phyloP scores from a whole-genome alignment of 2,888 invertebrate species.

The Xanthostigma xanthostigma region DNA sequence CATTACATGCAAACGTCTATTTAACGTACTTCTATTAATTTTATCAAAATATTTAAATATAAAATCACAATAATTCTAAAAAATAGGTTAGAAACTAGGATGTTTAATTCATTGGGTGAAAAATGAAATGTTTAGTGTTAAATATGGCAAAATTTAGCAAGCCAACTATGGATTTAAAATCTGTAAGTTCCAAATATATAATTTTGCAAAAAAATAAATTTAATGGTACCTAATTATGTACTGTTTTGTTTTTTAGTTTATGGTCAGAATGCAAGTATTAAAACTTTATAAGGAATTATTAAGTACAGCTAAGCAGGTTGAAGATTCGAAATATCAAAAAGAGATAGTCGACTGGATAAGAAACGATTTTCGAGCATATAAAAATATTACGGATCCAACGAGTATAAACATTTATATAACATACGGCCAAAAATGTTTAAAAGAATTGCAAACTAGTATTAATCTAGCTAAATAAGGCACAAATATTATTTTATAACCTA shows the following conservation, averaged over 20 bases:
- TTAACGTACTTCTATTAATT: not conserved
- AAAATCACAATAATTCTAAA: not conserved
- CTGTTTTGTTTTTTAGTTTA: constrained; percentile 43
- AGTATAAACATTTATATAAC: constrained; percentile 55
- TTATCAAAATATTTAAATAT: not conserved
- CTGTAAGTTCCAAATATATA: constrained; percentile 28
- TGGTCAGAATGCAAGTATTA: constrained; percentile 62
- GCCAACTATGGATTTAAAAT: constrained; percentile 38
- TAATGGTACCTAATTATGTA: not conserved
- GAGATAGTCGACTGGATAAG: constrained; percentile 62
- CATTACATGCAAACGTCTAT: not conserved
- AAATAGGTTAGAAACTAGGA: not conserved
- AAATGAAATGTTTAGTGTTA: not conserved
- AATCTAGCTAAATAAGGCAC: constrained; percentile 36
- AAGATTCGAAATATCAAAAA: constrained; percentile 41
- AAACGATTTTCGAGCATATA: constrained; percentile 56
- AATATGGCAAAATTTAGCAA: constrained; percentile 10
- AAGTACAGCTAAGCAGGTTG: constrained; percentile 47
- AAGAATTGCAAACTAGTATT: constrained; percentile 48
- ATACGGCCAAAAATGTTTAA: constrained; percentile 52
- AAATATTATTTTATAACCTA: not conserved
- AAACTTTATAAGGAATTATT: constrained; percentile 61
- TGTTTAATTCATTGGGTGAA: not conserved
- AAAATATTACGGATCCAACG: constrained; percentile 54
- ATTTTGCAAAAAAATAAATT: not conserved